These are phyloP conservation scores for Leptinotarsa peninsularis DNA, from an alignment of 2,888 invertebrate species.

Conservation along the genomic window DNA sequence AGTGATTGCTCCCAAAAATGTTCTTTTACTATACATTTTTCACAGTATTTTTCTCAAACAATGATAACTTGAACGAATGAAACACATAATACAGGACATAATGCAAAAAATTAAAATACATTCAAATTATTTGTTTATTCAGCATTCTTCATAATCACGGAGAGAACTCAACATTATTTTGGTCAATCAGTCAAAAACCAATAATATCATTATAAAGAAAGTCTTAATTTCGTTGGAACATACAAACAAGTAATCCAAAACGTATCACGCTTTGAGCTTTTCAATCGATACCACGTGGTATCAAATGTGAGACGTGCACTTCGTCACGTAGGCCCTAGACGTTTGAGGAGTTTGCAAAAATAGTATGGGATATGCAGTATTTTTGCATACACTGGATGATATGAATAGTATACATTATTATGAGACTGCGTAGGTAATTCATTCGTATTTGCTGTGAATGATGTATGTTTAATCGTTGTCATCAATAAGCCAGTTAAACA, in stretches of 20 bases:
- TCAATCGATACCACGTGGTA: slow-evolving; percentile 42
- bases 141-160: too few relatives aligned
- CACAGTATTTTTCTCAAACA: too few relatives aligned
- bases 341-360: slow-evolving; percentile 38
- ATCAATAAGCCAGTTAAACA: not conserved
- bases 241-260: not conserved
- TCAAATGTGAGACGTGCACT: slow-evolving; percentile 44
- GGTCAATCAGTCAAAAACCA: too few relatives aligned
- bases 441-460: not conserved
- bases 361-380: slow-evolving; percentile 7
- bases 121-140: too few relatives aligned
- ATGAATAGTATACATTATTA: slow-evolving; percentile 8
- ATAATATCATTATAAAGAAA: too few relatives aligned
- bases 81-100: too few relatives aligned
- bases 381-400: not conserved
- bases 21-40: too few relatives aligned
- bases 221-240: not conserved
- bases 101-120: too few relatives aligned
- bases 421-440: slow-evolving; percentile 1
- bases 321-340: slow-evolving; percentile 54
- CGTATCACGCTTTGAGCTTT: slow-evolving; percentile 24
- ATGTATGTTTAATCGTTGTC: not conserved
- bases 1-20: too few relatives aligned
- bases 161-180: too few relatives aligned
- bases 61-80: too few relatives aligned